Conservation (phyloP, 2,888 invertebrate species). For the Eilema griseolum region DNA sequence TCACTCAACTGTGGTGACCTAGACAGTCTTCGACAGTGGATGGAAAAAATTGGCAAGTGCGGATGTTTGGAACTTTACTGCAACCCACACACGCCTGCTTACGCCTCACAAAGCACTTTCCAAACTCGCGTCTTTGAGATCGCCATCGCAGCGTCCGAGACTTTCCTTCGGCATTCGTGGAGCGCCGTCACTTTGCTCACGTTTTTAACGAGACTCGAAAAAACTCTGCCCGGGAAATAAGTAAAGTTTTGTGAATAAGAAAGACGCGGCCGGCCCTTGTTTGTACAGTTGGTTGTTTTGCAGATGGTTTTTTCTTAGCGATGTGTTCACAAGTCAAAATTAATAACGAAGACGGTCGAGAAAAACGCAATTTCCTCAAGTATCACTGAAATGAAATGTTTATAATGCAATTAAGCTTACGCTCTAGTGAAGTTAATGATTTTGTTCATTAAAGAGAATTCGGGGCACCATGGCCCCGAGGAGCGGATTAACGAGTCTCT, state of each 20-base stretch:
- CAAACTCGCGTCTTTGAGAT: slow-evolving; percentile 35
- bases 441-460: slow-evolving; percentile 49
- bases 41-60: background rate
- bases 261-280: slow-evolving; percentile 14
- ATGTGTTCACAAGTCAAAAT: slow-evolving; percentile 12
- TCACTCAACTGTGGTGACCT: background rate
- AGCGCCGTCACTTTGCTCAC: slow-evolving; percentile 14
- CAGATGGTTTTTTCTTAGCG: slow-evolving; percentile 5
- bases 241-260: slow-evolving; percentile 38
- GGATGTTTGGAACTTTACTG: background rate
- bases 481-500: slow-evolving; percentile 49
- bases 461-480: slow-evolving; percentile 43
- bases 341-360: slow-evolving; percentile 2
- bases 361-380: slow-evolving; percentile 16
- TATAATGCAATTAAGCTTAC: slow-evolving; percentile 27
- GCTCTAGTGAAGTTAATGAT: slow-evolving; percentile 35
- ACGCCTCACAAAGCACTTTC: slow-evolving; percentile 23
- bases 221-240: slow-evolving; percentile 25
- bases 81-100: background rate
- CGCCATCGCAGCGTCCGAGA: slow-evolving; percentile 12
- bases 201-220: slow-evolving; percentile 29
- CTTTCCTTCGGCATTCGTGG: slow-evolving; percentile 19
- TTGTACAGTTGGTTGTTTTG: slow-evolving; percentile 7
- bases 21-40: background rate
- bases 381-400: slow-evolving; percentile 32